These are phyloP conservation scores for Spheniscus mendiculus DNA, from an alignment of 2,113 vertebrate genomes.

Conservation along the genomic window DNA sequence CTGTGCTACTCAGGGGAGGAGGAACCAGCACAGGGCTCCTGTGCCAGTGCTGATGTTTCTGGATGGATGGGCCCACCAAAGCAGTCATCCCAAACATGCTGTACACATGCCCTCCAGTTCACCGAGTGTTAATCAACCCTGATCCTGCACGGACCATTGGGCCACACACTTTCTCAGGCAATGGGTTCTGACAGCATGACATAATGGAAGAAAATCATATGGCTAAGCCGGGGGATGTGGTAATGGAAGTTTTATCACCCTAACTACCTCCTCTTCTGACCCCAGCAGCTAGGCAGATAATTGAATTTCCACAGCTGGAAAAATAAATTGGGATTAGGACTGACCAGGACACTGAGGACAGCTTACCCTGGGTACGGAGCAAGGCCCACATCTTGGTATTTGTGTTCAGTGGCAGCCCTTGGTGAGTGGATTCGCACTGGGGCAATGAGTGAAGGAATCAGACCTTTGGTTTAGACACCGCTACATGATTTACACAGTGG, in stretches of 20 bases:
- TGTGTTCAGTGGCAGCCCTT: background rate
- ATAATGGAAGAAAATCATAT: background rate
- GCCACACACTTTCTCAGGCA: background rate
- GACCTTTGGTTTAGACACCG: background rate
- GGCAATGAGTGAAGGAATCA: background rate
- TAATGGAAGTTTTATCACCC: background rate
- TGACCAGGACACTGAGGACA: background rate
- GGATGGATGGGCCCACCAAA: background rate
- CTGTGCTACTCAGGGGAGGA: background rate
- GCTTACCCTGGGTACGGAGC: background rate
- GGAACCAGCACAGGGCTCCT: background rate
- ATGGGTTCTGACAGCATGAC: background rate
- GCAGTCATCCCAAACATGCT: background rate
- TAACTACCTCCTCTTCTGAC: background rate
- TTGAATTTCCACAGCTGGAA: background rate
- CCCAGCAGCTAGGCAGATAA: background rate
- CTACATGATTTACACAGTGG: background rate
- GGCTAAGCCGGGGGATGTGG: background rate
- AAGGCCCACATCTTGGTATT: background rate
- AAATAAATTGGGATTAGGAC: background rate
- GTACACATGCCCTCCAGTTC: background rate
- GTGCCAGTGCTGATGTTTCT: background rate
- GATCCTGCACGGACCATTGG: background rate
- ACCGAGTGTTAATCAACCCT: background rate
- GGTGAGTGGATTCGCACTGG: accelerated